Evolutionary conservation across 1,140 invertebrate genomes (phyloP).

Genomic region (Littorina saxatilis): DNA sequence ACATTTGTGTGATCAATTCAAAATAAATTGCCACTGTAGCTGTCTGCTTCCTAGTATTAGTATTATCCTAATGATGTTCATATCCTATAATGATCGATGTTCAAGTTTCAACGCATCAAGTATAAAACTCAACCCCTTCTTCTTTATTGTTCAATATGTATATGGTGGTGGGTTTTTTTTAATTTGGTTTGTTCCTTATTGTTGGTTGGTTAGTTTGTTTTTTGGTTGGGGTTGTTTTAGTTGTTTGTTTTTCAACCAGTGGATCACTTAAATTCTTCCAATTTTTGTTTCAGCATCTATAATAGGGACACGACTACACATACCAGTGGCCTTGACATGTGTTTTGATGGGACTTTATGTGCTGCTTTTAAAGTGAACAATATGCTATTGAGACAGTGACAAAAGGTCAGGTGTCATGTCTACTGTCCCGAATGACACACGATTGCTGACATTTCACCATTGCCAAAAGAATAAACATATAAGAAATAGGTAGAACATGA

Average conservation of each 20-base stretch:
- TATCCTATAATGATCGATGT: background rate
- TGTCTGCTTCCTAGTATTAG: background rate
- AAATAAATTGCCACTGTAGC: too few species aligned
- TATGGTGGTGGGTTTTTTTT: too few species aligned
- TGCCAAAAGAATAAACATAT: too few species aligned
- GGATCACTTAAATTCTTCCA: too few species aligned
- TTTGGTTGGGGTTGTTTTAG: too few species aligned
- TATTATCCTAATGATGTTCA: background rate
- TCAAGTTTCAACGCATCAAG: background rate
- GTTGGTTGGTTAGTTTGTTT: too few species aligned
- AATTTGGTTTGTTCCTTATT: background rate
- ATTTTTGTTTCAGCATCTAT: constrained; percentile 72
- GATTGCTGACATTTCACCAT: too few species aligned
- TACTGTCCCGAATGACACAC: too few species aligned
- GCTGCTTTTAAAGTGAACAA: constrained; percentile 62
- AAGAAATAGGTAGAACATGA: too few species aligned
- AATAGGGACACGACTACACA: constrained; percentile 73
- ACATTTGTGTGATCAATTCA: background rate
- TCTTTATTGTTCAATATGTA: background rate
- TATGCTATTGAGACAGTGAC: too few species aligned
- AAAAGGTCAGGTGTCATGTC: too few species aligned
- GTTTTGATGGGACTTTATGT: constrained; percentile 72
- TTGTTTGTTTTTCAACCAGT: too few species aligned
- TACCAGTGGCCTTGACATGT: constrained; percentile 69
- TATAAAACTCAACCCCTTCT: background rate